Conservation (phyloP, 2,113 vertebrate species). For the Butastur rufipennis region DNA sequence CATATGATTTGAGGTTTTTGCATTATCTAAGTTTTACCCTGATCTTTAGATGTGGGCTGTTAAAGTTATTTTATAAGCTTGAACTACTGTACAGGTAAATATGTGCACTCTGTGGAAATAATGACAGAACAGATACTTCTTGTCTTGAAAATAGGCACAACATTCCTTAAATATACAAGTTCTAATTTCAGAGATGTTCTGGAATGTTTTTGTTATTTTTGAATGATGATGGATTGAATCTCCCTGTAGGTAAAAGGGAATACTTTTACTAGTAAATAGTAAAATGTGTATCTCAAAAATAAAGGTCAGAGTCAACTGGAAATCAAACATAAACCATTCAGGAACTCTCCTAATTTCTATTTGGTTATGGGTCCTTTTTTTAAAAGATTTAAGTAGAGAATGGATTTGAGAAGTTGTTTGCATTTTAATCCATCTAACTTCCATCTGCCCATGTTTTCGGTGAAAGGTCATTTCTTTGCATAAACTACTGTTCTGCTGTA, state of each 20-base stretch:
- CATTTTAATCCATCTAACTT: not conserved
- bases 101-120: not conserved
- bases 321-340: not conserved
- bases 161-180: not conserved
- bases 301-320: not conserved
- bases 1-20: not conserved
- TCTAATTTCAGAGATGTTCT: not conserved
- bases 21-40: not conserved
- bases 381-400: not conserved
- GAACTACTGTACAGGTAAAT: not conserved
- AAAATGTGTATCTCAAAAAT: not conserved
- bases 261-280: not conserved
- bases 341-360: not conserved
- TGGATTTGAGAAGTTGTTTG: not conserved
- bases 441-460: not conserved
- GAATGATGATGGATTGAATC: not conserved
- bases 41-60: not conserved
- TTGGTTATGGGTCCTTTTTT: not conserved
- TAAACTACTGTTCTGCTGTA: not conserved
- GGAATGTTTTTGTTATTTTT: not conserved
- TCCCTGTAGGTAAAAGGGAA: not conserved
- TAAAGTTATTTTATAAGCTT: not conserved
- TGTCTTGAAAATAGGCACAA: not conserved
- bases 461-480: not conserved
- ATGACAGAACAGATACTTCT: not conserved